These are phyloP conservation scores for Cephus spinipes DNA, from an alignment of 2,888 invertebrate genomes.

Conservation along the genomic window DNA sequence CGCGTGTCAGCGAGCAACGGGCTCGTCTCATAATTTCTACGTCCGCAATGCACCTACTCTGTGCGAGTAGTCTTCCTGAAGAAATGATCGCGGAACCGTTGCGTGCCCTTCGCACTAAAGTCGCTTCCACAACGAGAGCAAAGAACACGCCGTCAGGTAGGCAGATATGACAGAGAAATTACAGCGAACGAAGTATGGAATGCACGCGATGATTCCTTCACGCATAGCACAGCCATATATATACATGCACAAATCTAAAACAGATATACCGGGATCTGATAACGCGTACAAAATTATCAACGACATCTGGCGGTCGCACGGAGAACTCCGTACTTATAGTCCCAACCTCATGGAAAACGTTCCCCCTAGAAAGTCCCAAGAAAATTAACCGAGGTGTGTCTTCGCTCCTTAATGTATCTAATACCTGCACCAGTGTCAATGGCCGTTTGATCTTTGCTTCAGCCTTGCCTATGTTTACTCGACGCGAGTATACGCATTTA, in stretches of 20 bases:
- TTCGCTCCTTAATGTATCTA: not conserved
- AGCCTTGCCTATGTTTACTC: constrained; percentile 36
- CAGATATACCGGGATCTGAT: not conserved
- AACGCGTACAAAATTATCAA: not conserved
- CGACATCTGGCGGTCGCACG: not conserved
- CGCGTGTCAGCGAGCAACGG: not conserved
- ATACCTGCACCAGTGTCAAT: constrained; percentile 31
- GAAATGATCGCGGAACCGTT: not conserved
- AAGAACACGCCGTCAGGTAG: not conserved
- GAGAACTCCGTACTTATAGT: not conserved
- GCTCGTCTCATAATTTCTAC: not conserved
- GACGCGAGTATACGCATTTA: constrained; percentile 21
- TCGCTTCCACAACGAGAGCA: not conserved
- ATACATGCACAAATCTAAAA: not conserved
- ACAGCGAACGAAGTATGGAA: not conserved
- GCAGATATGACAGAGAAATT: not conserved
- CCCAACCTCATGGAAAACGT: not conserved
- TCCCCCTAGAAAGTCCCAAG: not conserved
- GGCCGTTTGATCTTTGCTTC: constrained; percentile 33
- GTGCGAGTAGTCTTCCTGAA: not conserved
- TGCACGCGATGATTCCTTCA: not conserved
- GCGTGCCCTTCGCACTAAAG: not conserved
- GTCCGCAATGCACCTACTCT: not conserved
- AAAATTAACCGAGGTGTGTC: not conserved
- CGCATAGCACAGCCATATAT: too few relatives aligned